phyloP scores from a whole-genome alignment of 2,888 invertebrate species.

The Nomada fabriciana region DNA sequence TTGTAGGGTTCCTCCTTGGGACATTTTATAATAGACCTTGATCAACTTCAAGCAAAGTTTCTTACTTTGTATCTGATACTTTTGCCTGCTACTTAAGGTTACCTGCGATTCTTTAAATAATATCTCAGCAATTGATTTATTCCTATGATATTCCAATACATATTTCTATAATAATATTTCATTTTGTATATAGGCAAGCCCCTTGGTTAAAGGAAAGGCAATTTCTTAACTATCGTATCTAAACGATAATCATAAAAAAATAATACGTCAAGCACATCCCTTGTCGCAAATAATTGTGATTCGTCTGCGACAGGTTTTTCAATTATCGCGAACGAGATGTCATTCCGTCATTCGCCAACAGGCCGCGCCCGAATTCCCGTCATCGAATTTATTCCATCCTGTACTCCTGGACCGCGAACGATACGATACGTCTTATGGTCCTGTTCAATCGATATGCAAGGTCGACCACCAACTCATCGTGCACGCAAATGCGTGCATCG shows the following conservation, averaged over 20 bases:
- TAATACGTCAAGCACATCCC: not conserved
- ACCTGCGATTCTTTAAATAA: too few species aligned
- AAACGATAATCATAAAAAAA: too few species aligned
- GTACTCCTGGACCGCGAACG: constrained; percentile 30
- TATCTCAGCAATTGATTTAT: too few species aligned
- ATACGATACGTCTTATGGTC: constrained; percentile 53
- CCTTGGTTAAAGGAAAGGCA: too few species aligned
- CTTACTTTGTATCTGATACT: not conserved
- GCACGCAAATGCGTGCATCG: constrained; percentile 51
- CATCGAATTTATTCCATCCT: constrained; percentile 55
- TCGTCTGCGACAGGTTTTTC: constrained; percentile 42
- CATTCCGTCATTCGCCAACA: constrained; percentile 43
- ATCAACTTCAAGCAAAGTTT: not conserved
- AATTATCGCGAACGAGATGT: constrained; percentile 55
- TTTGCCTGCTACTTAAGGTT: too few species aligned
- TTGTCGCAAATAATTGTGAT: constrained; percentile 33
- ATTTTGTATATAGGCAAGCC: too few species aligned
- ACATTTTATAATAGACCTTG: not conserved
- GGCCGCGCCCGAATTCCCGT: constrained; percentile 59
- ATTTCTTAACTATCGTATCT: too few species aligned
- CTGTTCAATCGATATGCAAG: constrained; percentile 57
- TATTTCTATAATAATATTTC: too few species aligned
- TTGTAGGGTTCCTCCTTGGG: constrained; percentile 6
- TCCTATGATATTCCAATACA: too few species aligned
- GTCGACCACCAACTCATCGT: constrained; percentile 42